Evolutionary conservation across 2,113 vertebrate species (phyloP), one percentile per base, ranked within the genome.

Genomic region (Regulus satrapa): DNA sequence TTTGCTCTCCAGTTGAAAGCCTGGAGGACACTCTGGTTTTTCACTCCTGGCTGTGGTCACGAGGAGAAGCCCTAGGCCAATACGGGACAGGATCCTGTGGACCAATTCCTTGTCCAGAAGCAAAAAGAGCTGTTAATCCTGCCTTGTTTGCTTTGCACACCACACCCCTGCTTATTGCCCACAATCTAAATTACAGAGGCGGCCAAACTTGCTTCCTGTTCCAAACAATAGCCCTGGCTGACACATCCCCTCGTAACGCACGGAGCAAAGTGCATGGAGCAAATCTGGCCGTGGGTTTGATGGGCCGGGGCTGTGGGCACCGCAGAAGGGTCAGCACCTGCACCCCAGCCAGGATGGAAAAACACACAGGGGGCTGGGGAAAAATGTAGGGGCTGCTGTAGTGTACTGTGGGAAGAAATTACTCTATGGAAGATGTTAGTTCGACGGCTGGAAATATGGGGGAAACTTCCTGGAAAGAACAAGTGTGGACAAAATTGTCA

Each of bases 71-170:
- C 0, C 0, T 28, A 28, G 81, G 81, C 72, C 85, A 67, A 40
- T 40, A 18, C 1, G 1, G 71, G 92, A 40, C 5, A 23, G 67
- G 89, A 92, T 76, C 85, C 89, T 36, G 67, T 11, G 82, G 26
- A 34, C 19, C 13, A 20, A 78, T 71, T 59, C 84, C 88, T 76
- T 32, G 52, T 79, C 85, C 92, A 92, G 85, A 61, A 95, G 81
- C 76, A 89, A 91, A 96, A 91, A 95, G 74, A 72, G 92, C 87
- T 95, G 91, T 72, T 97, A 87, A 89, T 95, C 91, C 91, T 85
- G 96, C 88, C 92, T 85, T 96, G 95, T 96, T 97, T 96, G 95
- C 96, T 97, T 79, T 95, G 90, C 85, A 83, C 90, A 93, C 96
- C 96, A 93, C 95, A 95, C 94, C 96, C 93, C 88, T 85, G 79